Conservation (phyloP, 1,140 invertebrate genomes). For the Spodoptera frugiperda region DNA sequence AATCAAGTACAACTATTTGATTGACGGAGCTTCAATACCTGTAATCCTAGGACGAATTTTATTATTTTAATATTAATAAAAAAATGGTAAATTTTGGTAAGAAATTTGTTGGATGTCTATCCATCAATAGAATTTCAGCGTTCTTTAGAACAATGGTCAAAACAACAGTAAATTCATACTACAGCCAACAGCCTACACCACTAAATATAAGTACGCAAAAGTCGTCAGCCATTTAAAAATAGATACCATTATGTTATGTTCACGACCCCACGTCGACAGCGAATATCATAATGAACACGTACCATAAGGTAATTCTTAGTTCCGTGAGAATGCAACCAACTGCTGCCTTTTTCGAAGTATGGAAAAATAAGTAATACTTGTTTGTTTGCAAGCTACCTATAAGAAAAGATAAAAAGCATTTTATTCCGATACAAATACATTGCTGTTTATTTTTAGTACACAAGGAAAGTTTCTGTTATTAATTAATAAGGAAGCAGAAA, state of each 20-base stretch:
- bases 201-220: too few relatives aligned
- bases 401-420: slow-evolving; percentile 11
- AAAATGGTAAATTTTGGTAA: too few relatives aligned
- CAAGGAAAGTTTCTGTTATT: slow-evolving; percentile 14
- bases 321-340: slow-evolving; percentile 9
- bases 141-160: too few relatives aligned
- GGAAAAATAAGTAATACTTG: slow-evolving; percentile 12
- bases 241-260: neutral
- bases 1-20: too few relatives aligned
- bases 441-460: slow-evolving; percentile 9
- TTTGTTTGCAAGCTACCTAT: neutral
- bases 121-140: too few relatives aligned
- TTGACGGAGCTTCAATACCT: too few relatives aligned
- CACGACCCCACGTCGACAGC: neutral
- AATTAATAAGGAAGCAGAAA: neutral
- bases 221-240: neutral
- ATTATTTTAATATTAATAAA: too few relatives aligned
- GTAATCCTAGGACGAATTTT: too few relatives aligned
- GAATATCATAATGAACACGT: slow-evolving; percentile 2
- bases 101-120: too few relatives aligned
- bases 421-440: slow-evolving; percentile 17
- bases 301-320: neutral
- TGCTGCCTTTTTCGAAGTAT: neutral
- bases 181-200: too few relatives aligned
- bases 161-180: too few relatives aligned